A percentile compares a stretch with the other conserved stretches of the same genome.
Evolutionary conservation across 2,888 invertebrate species (phyloP).

Genomic region (Cataglyphis livida): DNA sequence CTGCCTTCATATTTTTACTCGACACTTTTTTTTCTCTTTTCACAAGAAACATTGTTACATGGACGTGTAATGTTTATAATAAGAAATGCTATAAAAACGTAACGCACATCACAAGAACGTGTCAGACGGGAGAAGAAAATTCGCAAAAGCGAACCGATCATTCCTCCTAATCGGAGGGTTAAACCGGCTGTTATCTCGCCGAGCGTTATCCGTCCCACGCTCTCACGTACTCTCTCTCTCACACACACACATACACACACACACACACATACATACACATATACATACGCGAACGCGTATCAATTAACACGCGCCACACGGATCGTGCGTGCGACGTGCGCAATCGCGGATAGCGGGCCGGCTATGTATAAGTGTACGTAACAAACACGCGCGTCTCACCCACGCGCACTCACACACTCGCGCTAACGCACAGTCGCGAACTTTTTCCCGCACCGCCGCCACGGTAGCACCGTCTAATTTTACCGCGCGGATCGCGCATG

Average conservation of each 20-base stretch:
- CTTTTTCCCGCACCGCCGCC: constrained; percentile 38
- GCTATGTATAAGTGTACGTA: constrained; percentile 36
- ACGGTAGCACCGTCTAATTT: constrained; percentile 47
- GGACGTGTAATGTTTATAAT: background rate
- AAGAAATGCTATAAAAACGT: background rate
- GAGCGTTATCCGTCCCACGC: constrained; percentile 66
- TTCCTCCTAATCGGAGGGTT: constrained; percentile 26
- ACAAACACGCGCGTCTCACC: constrained; percentile 26
- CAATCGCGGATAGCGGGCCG: constrained; percentile 50
- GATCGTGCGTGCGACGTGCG: constrained; percentile 49
- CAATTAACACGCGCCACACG: constrained; percentile 69
- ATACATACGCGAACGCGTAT: constrained; percentile 57
- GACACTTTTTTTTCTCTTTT: background rate
- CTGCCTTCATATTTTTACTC: background rate
- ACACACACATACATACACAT: constrained; percentile 18
- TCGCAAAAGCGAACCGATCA: constrained; percentile 15
- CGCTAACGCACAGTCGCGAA: constrained; percentile 48
- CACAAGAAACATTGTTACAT: background rate
- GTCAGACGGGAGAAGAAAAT: constrained; percentile 25
- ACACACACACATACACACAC: background rate
- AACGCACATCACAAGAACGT: background rate
- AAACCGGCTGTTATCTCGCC: constrained; percentile 55
- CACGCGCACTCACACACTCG: constrained; percentile 28
- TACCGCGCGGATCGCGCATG: constrained; percentile 55
- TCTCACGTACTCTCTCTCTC: constrained; percentile 4